Evolutionary conservation across 2,113 vertebrate species (phyloP).

Genomic region (Cariama cristata): DNA sequence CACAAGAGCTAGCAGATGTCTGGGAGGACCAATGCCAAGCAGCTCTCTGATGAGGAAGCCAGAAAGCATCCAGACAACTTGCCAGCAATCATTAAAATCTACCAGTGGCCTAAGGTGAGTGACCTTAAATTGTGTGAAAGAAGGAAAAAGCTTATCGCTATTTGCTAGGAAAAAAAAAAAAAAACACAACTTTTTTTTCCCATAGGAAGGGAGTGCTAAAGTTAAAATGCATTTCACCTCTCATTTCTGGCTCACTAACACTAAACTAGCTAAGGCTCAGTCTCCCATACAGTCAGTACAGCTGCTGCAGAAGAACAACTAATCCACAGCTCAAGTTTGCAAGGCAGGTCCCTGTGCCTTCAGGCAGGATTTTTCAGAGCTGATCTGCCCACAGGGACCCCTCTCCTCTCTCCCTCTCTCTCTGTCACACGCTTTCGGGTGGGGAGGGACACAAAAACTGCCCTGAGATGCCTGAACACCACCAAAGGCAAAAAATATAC

Average conservation of each 20-base stretch:
- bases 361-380: background rate
- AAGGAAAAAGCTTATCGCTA: background rate
- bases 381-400: background rate
- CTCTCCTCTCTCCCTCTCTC: no score
- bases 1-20: background rate
- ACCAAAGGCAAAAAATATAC: background rate
- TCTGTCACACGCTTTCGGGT: background rate
- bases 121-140: background rate
- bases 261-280: background rate
- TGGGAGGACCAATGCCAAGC: background rate
- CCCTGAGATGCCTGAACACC: background rate
- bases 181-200: no score
- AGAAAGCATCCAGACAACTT: background rate
- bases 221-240: background rate
- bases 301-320: background rate
- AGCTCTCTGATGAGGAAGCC: background rate
- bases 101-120: background rate
- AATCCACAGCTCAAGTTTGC: background rate
- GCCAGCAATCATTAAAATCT: conserved; percentile 4
- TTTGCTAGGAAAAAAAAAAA: background rate
- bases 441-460: background rate
- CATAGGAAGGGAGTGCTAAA: background rate
- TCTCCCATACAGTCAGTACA: background rate
- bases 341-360: background rate
- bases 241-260: background rate